These are phyloP conservation scores for Nematolebias whitei DNA, from an alignment of 2,113 vertebrate genomes.

Conservation along the genomic window DNA sequence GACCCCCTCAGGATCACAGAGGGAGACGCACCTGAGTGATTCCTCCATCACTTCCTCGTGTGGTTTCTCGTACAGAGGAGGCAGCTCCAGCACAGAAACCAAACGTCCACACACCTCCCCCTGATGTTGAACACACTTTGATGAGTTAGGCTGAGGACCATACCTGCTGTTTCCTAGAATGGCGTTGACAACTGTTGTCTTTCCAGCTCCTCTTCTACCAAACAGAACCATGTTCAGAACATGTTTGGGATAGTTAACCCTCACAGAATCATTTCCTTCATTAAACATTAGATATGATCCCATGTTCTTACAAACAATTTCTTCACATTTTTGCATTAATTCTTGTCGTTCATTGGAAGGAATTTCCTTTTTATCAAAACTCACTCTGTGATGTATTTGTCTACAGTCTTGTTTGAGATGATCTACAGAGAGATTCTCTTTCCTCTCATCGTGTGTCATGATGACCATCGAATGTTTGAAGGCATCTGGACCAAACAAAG, in stretches of 20 bases:
- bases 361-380: no score
- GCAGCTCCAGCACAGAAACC: constrained; percentile 18
- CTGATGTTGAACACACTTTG: constrained; percentile 30
- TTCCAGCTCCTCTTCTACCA: constrained; percentile 40
- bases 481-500: constrained; percentile 15
- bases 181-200: constrained; percentile 26
- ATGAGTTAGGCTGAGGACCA: constrained; percentile 1
- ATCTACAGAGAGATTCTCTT: background rate
- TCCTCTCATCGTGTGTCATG: background rate
- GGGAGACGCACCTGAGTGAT: constrained; percentile 11
- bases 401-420: constrained; percentile 31
- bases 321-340: background rate
- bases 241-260: no score
- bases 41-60: background rate
- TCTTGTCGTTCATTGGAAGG: background rate
- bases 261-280: background rate
- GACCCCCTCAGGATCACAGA: background rate
- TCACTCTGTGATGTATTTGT: background rate
- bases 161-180: constrained; percentile 38
- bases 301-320: background rate
- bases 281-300: background rate
- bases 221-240: constrained; percentile 49
- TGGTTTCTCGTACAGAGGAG: constrained; percentile 30
- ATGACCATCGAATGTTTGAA: constrained; percentile 30
- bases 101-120: constrained; percentile 4